These are phyloP conservation scores for Sula dactylatra DNA, from an alignment of 2,113 vertebrate genomes.

Conservation along the genomic window DNA sequence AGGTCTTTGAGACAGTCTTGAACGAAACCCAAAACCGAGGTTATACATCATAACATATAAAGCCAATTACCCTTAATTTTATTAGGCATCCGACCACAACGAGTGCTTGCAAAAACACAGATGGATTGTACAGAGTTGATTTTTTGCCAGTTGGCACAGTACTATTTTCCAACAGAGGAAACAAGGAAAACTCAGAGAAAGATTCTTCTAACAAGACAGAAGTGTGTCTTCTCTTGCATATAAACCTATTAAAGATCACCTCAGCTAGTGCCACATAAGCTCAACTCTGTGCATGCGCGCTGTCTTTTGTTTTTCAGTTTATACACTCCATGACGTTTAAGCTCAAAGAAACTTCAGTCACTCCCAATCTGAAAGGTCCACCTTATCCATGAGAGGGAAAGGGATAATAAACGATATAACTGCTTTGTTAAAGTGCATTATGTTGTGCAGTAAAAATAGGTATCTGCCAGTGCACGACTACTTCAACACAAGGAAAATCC, in stretches of 20 bases:
- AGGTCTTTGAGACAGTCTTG: neutral
- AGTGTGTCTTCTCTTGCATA: neutral
- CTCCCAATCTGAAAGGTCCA: neutral
- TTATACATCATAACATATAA: neutral
- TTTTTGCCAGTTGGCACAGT: slow-evolving; percentile 6
- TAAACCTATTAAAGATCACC: neutral
- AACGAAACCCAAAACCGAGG: neutral
- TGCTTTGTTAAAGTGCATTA: neutral
- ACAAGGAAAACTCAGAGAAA: neutral
- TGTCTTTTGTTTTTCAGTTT: neutral
- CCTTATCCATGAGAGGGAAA: neutral
- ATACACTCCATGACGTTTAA: neutral
- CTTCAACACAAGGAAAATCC: neutral
- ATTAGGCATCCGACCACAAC: slow-evolving; percentile 31
- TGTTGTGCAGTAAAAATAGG: neutral
- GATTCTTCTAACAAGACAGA: neutral
- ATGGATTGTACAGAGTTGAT: neutral
- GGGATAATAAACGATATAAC: neutral
- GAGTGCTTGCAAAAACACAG: slow-evolving; percentile 20
- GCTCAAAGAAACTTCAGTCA: neutral
- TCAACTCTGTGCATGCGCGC: neutral
- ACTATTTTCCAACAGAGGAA: neutral
- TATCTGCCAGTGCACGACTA: neutral
- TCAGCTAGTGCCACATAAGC: neutral
- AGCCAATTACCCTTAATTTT: slow-evolving; percentile 32